Evolutionary conservation across 2,113 vertebrate genomes (phyloP), one percentile per base, ranked within the genome.

Genomic region (Pithys albifrons): DNA sequence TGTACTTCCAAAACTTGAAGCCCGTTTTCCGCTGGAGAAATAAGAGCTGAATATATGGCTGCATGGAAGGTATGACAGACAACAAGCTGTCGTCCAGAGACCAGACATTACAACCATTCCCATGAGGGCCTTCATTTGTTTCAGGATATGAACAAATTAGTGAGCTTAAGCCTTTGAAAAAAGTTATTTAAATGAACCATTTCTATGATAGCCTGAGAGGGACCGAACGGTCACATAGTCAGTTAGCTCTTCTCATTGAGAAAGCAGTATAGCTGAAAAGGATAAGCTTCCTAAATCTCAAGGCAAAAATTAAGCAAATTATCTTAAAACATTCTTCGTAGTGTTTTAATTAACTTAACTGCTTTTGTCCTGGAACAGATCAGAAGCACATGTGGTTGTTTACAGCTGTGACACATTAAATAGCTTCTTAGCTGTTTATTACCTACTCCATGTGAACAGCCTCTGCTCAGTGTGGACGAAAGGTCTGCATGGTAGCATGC

Each of bases 291-390:
- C 59, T 83, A 94, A 93, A 80, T 86, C 85, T 86, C 67, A 86
- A 66, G 72, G 72, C 79, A 88, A 95, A 94, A 95, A 91, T 88
- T 72, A 97, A 91, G 52, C 33, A 93, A 93, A 95, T 92, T 92
- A 83, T 64, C 64, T 88, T 88, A 83, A 70, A 88, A 71, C 23
- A 24, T 62, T 55, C 72, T 92, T 88, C 67, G 79, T 1, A 24
- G 91, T 39, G 23, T 86, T 95, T 95, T 89, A 94, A 95, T 95
- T 96, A 96, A 92, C 75, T 48, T 73, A 79, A 85, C 67, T 86
- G 75, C 58, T 77, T 91, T 95, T 93, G 76, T 92, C 83, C 89
- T 92, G 85, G 51, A 94, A 86, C 55, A 90, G 75, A 92, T 83
- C 91, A 92, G 88, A 66, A 57, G 83, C 76, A 76, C 75, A 65